Evolutionary conservation across 2,888 invertebrate genomes (phyloP).

Genomic region (Pecten maximus): DNA sequence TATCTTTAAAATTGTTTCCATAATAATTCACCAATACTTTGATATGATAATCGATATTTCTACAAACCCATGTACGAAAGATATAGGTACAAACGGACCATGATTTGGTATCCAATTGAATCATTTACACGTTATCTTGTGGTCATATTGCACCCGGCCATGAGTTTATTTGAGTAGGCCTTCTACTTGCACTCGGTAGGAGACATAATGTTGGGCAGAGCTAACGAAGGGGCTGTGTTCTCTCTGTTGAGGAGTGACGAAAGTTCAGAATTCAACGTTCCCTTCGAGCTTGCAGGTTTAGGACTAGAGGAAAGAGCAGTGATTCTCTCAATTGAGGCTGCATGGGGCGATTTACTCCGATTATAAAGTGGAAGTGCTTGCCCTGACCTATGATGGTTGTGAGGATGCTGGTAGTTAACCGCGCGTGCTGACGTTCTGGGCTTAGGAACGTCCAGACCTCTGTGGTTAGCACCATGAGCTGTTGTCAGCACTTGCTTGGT

Average conservation of each 20-base stretch:
- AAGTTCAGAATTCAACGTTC: slow-evolving; percentile 38
- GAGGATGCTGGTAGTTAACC: background rate
- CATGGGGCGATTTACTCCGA: slow-evolving; percentile 11
- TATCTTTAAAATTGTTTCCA: too few species aligned
- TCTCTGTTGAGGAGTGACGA: slow-evolving; percentile 35
- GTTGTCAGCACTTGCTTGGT: background rate
- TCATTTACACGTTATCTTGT: background rate
- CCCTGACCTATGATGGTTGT: background rate
- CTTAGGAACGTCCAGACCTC: slow-evolving; percentile 11
- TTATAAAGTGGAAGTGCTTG: background rate
- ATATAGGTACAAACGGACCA: background rate
- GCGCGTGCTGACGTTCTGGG: background rate
- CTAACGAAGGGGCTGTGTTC: slow-evolving; percentile 4
- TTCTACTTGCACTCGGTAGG: slow-evolving; percentile 20
- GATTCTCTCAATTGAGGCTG: slow-evolving; percentile 36
- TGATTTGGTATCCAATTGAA: background rate
- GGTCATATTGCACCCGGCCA: background rate
- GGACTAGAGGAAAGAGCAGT: slow-evolving; percentile 37
- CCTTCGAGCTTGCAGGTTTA: slow-evolving; percentile 44
- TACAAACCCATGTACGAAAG: too few species aligned
- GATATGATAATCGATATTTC: too few species aligned
- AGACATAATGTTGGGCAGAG: slow-evolving; percentile 9
- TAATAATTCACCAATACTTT: too few species aligned
- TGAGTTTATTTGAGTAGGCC: background rate
- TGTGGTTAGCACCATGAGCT: slow-evolving; percentile 27